phyloP scores from a whole-genome alignment of 2,888 invertebrate species.

The Ditylenchus weischeri region DNA sequence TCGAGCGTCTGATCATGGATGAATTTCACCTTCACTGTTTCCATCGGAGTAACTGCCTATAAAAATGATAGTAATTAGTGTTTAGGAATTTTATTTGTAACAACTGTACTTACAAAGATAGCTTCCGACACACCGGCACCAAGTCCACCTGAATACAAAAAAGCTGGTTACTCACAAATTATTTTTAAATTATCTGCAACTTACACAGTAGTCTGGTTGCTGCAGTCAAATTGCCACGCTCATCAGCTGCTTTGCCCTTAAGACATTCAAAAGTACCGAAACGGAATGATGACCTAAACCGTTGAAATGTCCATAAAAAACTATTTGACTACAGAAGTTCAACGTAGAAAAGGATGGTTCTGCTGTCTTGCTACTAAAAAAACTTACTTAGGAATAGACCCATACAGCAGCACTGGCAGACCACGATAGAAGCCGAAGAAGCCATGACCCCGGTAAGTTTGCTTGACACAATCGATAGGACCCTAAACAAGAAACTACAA shows the following conservation, averaged over 20 bases:
- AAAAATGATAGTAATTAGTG: neutral
- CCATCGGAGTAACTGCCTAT: slow-evolving; percentile 87
- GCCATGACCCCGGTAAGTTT: slow-evolving; percentile 83
- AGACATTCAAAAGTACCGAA: slow-evolving; percentile 95
- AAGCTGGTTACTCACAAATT: neutral
- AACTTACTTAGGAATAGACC: slow-evolving; percentile 83
- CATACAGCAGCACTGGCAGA: slow-evolving; percentile 81
- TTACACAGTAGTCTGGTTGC: slow-evolving; percentile 65
- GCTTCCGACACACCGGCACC: slow-evolving; percentile 90
- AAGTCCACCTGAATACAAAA: slow-evolving; percentile 74
- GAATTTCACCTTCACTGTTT: slow-evolving; percentile 73
- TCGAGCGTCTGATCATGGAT: slow-evolving; percentile 91
- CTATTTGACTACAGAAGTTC: too few relatives aligned
- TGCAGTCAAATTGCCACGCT: slow-evolving; percentile 76
- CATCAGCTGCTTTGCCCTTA: slow-evolving; percentile 73
- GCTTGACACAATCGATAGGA: slow-evolving; percentile 64
- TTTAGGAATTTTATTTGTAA: neutral
- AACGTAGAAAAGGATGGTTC: too few relatives aligned
- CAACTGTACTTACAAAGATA: slow-evolving; percentile 69
- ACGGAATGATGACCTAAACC: slow-evolving; percentile 77
- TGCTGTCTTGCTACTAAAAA: too few relatives aligned
- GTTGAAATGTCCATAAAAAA: too few relatives aligned
- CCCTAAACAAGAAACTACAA: slow-evolving; percentile 35
- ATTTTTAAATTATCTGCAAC: neutral
- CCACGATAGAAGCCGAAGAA: slow-evolving; percentile 90